phyloP scores from a whole-genome alignment of 2,888 invertebrate genomes.

The Apamea monoglypha region DNA sequence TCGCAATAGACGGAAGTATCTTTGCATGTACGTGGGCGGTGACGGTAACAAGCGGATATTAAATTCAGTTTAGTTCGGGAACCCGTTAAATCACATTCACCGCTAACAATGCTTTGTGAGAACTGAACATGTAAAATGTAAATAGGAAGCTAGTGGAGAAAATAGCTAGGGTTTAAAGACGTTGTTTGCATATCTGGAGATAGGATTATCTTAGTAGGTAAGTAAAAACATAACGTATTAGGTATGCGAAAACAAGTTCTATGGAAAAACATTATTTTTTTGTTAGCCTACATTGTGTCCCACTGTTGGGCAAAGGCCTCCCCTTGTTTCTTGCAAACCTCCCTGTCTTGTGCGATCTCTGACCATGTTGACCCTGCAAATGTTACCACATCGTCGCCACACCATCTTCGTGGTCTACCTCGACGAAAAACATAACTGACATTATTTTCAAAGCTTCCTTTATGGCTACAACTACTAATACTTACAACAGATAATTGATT shows the following conservation, averaged over 20 bases:
- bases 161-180: conserved; percentile 8
- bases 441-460: neutral
- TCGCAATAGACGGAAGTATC: conserved; percentile 50
- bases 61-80: conserved; percentile 59
- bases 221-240: neutral
- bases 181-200: neutral
- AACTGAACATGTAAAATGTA: conserved; percentile 34
- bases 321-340: too few species aligned
- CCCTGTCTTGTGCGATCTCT: too few species aligned
- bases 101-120: conserved; percentile 53
- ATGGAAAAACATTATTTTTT: neutral
- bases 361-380: too few species aligned
- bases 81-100: conserved; percentile 54
- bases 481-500: neutral
- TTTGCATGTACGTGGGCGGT: conserved; percentile 45
- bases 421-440: neutral
- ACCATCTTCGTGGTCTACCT: too few species aligned
- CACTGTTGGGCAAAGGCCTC: too few species aligned
- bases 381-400: too few species aligned
- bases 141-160: conserved; percentile 28
- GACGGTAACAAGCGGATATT: conserved; percentile 54
- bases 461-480: neutral
- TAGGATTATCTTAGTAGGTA: neutral
- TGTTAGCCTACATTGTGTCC: too few species aligned
- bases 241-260: neutral